Evolutionary conservation across 2,888 invertebrate species (phyloP).

Genomic region (Heteromyza rotundicornis): DNA sequence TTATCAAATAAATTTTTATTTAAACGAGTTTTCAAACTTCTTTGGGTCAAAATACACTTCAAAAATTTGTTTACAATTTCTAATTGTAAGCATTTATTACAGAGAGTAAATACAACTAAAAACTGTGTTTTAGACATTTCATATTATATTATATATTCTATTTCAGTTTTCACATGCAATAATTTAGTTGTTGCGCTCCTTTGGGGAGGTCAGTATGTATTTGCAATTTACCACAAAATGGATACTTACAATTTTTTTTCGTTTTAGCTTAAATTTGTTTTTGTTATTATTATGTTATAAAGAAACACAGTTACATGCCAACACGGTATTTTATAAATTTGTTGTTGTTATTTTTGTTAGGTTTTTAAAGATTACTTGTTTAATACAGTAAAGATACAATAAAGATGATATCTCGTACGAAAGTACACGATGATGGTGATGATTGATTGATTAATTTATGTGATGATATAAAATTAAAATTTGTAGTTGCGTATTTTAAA

Average conservation of each 20-base stretch:
- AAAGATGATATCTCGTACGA: conserved; percentile 16
- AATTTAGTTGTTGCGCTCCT: not conserved
- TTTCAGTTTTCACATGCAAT: not conserved
- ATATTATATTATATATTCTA: conserved; percentile 1
- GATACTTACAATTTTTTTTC: no score
- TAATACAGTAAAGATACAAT: conserved; percentile 19
- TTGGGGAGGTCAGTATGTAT: no score
- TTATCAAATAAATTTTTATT: conserved; percentile 39
- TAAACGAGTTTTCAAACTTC: conserved; percentile 39
- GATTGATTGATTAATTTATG: conserved; percentile 14
- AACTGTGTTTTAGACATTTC: conserved; percentile 5
- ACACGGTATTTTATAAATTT: conserved; percentile 18
- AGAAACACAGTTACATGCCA: not conserved
- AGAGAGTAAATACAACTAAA: conserved; percentile 33
- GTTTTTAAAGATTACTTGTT: conserved; percentile 7
- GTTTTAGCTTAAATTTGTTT: not conserved
- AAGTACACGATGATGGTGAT: not conserved
- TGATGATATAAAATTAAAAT: conserved; percentile 18
- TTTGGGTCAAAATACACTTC: conserved; percentile 39
- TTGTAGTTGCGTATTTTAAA: conserved; percentile 16
- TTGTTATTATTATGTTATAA: not conserved
- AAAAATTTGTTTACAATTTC: conserved; percentile 29
- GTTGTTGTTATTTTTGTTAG: conserved; percentile 17
- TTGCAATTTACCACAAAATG: no score
- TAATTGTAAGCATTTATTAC: conserved; percentile 30